Evolutionary conservation across 2,888 invertebrate species (phyloP).

Genomic region (Polydesmus complanatus): DNA sequence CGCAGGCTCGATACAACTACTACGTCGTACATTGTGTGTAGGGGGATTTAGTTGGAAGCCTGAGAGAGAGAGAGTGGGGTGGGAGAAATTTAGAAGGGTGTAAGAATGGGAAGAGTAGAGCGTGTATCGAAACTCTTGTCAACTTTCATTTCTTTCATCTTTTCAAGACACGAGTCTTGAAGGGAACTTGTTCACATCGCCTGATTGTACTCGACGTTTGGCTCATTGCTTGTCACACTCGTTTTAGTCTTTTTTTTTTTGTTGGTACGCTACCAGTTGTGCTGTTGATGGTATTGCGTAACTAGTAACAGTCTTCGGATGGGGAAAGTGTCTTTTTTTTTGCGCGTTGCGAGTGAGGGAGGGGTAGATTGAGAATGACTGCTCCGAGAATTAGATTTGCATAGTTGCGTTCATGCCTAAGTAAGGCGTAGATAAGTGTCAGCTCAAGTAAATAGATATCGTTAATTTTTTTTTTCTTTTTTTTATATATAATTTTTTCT

Average conservation of each 20-base stretch:
- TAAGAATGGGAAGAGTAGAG: background rate
- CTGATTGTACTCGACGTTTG: conserved; percentile 12
- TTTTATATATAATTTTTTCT: too few relatives aligned
- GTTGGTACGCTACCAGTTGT: background rate
- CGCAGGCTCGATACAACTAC: too few relatives aligned
- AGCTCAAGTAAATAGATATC: background rate
- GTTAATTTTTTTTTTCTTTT: background rate
- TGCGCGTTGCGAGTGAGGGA: background rate
- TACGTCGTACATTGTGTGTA: too few relatives aligned
- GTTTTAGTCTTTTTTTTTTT: background rate
- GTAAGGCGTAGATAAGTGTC: background rate
- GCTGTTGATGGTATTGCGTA: background rate
- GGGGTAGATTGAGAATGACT: background rate
- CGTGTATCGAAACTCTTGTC: background rate
- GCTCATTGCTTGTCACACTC: conserved; percentile 13
- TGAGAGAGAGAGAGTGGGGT: too few relatives aligned
- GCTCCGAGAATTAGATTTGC: background rate
- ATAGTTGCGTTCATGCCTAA: background rate
- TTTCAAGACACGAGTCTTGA: conserved; percentile 10
- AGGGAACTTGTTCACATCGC: conserved; percentile 7
- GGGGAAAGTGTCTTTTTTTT: background rate
- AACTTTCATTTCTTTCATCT: conserved; percentile 9
- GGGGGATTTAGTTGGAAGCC: too few relatives aligned
- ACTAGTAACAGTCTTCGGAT: background rate
- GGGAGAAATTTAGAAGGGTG: too few relatives aligned